Evolutionary conservation across 1,140 invertebrate species (phyloP), one percentile per base, ranked within the genome.

Genomic region (Drosophila ironensis): DNA sequence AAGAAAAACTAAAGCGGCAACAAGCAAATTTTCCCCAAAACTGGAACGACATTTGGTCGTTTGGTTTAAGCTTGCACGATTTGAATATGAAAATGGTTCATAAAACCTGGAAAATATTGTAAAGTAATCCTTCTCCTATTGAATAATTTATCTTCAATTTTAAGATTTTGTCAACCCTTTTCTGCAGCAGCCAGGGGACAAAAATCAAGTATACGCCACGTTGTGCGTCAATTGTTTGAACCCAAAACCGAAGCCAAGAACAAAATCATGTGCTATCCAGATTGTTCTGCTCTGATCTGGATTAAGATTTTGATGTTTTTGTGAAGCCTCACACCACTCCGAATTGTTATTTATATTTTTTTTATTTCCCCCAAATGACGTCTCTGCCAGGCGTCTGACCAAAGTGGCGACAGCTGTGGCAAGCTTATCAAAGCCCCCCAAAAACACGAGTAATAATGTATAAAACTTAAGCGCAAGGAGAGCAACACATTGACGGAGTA

Each of bases 381-480:
- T 80, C 41, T 74, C 33, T 25, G 12, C 17, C 47, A 47, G 56
- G 72, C 66, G 73, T 59, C 70, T 80, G 70, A 66, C 74, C 52
- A 57, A 73, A 67, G 64, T 63, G 75, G 61, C 52, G 73, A 52
- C 60, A 71, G 19, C 42, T 47, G 22, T 50, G 69, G 56, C 52
- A 52, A 54, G 54, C 76, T 81, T 82, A 81, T 81, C 77, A 76
- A 50, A 46, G 47, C 35, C 38, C 40, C 57, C 72, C 60, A 72
- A 77, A 77, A 48, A 35, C 30, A 8, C n/a, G n/a, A n/a, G n/a
- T n/a, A 12, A 22, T n/a, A 33, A 4, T 11, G 11, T 28, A 40
- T 19, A 38, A 63, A 8, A 33, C 6, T 12, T 33, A 12, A n/a
- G n/a, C n/a, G n/a, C 3, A 22, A 22, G 20, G 27, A 28, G 7